A percentile compares a stretch with the other conserved stretches of the same genome.
phyloP scores from a whole-genome alignment of 2,113 vertebrate species.

The Gavialis gangeticus region DNA sequence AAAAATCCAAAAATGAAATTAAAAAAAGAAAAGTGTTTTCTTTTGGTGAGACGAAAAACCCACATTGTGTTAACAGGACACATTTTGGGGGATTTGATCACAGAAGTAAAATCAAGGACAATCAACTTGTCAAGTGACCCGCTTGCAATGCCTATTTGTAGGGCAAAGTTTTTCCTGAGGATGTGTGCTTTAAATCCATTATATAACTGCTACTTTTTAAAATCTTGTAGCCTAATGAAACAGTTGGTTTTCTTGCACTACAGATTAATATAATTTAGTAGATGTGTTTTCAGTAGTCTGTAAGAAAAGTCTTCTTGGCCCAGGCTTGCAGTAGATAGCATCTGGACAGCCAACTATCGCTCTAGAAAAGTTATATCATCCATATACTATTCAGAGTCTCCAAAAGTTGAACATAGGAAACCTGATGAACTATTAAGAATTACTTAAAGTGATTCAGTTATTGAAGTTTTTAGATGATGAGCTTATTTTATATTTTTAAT shows the following conservation, averaged over 20 bases:
- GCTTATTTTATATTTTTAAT: background rate
- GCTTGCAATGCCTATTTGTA: too few species aligned
- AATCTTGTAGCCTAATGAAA: background rate
- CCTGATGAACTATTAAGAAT: background rate
- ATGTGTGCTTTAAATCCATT: background rate
- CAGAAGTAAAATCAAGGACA: too few species aligned
- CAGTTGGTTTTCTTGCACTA: background rate
- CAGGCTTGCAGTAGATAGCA: background rate
- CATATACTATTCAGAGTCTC: background rate
- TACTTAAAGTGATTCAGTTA: background rate
- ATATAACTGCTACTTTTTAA: background rate
- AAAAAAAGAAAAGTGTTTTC: too few species aligned
- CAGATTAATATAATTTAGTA: conserved; percentile 5
- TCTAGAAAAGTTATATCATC: background rate
- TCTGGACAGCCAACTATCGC: background rate
- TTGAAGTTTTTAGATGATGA: background rate
- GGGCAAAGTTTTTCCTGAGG: background rate
- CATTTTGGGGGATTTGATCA: too few species aligned
- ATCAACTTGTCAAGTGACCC: too few species aligned
- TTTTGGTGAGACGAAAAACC: too few species aligned
- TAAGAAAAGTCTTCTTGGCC: background rate
- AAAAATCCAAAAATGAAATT: too few species aligned
- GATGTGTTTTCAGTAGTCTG: background rate
- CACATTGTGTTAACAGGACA: too few species aligned
- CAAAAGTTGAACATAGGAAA: background rate